A percentile compares a stretch with the other conserved stretches of the same genome.
These are phyloP conservation scores for Tetramorium parvispinum DNA, from an alignment of 1,140 invertebrate genomes.

Conservation along the genomic window DNA sequence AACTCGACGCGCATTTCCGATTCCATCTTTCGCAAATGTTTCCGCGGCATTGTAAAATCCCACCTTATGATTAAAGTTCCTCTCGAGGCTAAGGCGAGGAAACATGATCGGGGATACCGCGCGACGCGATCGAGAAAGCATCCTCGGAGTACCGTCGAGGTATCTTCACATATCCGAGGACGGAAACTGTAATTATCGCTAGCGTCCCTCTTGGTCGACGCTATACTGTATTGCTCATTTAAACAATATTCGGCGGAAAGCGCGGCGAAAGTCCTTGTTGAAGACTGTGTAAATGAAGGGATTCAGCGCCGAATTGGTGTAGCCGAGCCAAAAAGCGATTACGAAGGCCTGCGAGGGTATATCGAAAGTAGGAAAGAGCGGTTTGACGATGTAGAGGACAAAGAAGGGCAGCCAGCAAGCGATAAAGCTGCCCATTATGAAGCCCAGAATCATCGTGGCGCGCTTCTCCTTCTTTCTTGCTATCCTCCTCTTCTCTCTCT, in stretches of 20 bases:
- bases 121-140: conserved; percentile 10
- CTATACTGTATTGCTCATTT: conserved; percentile 88
- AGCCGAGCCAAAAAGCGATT: conserved; percentile 99
- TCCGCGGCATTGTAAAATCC: conserved; percentile 1
- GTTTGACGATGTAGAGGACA: conserved; percentile 95
- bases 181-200: conserved; percentile 52
- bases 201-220: conserved; percentile 42
- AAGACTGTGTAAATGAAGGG: conserved; percentile 99
- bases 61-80: conserved; percentile 26
- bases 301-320: conserved; percentile 99
- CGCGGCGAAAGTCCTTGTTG: conserved; percentile 98
- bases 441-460: conserved; percentile 97
- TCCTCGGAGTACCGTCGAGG: conserved; percentile 20
- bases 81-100: neutral
- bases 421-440: conserved; percentile 99
- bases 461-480: conserved; percentile 98
- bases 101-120: conserved; percentile 17
- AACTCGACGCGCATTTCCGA: conserved; percentile 10
- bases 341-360: conserved; percentile 95
- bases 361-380: conserved; percentile 91
- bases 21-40: conserved; percentile 25
- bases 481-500: conserved; percentile 96
- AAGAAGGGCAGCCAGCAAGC: conserved; percentile 99
- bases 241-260: conserved; percentile 97
- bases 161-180: conserved; percentile 4